phyloP scores from a whole-genome alignment of 2,888 invertebrate genomes.

The Carcina quercana region DNA sequence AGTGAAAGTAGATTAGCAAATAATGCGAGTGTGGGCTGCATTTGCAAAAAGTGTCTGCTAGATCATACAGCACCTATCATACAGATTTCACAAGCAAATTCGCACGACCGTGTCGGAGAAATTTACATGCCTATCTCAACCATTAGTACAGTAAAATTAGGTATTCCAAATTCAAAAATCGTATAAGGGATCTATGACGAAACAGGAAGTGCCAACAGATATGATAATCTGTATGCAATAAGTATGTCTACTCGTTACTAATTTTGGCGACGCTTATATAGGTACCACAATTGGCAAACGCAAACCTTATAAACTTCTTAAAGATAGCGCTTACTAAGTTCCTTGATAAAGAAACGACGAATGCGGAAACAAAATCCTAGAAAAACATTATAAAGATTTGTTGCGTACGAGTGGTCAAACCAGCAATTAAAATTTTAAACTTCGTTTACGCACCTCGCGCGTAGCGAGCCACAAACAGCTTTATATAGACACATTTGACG shows the following conservation, averaged over 20 bases:
- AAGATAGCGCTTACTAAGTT: slow-evolving; percentile 1
- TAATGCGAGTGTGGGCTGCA: slow-evolving; percentile 41
- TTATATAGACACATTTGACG: slow-evolving; percentile 11
- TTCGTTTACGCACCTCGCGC: slow-evolving; percentile 2
- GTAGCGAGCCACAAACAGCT: slow-evolving; percentile 3
- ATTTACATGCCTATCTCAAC: slow-evolving; percentile 20
- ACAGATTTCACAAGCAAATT: slow-evolving; percentile 25
- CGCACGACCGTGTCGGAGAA: slow-evolving; percentile 16
- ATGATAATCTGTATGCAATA: slow-evolving; percentile 1
- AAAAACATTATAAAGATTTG: slow-evolving; percentile 1
- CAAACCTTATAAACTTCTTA: slow-evolving; percentile 1
- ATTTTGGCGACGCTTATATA: neutral
- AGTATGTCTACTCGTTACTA: neutral
- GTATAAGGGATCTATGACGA: neutral
- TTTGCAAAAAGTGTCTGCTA: slow-evolving; percentile 31
- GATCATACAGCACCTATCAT: slow-evolving; percentile 39
- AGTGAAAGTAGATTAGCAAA: slow-evolving; percentile 48
- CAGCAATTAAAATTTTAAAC: slow-evolving; percentile 10
- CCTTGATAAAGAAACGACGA: neutral
- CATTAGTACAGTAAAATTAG: slow-evolving; percentile 10
- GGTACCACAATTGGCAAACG: slow-evolving; percentile 6
- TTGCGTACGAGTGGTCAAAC: slow-evolving; percentile 3
- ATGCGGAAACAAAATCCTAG: slow-evolving; percentile 1
- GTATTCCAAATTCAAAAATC: neutral
- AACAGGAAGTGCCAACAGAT: neutral